Evolutionary conservation across 2,888 invertebrate genomes (phyloP).

Genomic region (Morpho deidamia): DNA sequence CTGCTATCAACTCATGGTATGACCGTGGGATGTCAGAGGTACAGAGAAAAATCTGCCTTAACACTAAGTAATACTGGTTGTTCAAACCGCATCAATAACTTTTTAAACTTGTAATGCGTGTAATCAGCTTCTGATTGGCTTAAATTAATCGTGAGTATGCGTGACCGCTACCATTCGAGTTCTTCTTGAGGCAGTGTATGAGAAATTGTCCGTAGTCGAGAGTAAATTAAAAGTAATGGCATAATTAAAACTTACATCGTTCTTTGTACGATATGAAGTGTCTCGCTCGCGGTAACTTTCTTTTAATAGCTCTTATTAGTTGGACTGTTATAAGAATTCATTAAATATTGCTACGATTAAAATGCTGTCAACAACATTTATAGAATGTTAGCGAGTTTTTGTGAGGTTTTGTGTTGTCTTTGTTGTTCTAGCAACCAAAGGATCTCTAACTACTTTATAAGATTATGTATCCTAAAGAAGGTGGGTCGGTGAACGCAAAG

Average conservation of each 20-base stretch:
- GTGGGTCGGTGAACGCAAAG: no score
- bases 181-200: conserved; percentile 51
- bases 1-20: conserved; percentile 39
- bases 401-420: background rate
- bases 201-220: conserved; percentile 56
- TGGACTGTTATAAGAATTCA: conserved; percentile 11
- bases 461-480: no score
- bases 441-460: no score
- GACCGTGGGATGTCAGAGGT: conserved; percentile 8
- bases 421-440: no score
- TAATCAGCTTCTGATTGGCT: conserved; percentile 75
- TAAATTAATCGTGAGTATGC: conserved; percentile 75
- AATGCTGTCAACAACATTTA: no score
- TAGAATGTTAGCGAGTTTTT: conserved; percentile 1
- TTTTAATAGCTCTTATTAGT: conserved; percentile 32
- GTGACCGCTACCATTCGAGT: conserved; percentile 68
- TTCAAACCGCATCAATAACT: conserved; percentile 34
- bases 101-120: conserved; percentile 66
- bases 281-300: conserved; percentile 38
- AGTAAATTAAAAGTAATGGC: conserved; percentile 70
- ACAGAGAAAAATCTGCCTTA: conserved; percentile 34
- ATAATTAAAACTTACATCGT: conserved; percentile 66
- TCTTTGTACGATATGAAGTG: conserved; percentile 41
- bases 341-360: background rate
- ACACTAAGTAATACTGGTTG: conserved; percentile 29